phyloP scores from a whole-genome alignment of 2,113 vertebrate genomes.

The Oceanodroma tethys region DNA sequence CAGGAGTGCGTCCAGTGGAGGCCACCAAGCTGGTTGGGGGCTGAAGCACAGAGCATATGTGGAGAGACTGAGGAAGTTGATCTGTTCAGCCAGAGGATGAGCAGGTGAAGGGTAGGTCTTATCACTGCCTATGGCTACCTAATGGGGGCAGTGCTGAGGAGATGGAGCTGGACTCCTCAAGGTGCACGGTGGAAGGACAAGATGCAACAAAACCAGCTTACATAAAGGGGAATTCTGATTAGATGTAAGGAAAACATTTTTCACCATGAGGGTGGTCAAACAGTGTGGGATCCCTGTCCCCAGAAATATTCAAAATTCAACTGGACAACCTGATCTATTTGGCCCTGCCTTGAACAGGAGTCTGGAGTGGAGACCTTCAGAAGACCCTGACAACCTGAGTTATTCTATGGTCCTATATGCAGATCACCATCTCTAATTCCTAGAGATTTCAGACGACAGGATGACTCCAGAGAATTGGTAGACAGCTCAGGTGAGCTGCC shows the following conservation, averaged over 20 bases:
- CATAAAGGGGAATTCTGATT: neutral
- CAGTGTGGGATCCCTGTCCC: neutral
- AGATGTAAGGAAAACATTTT: neutral
- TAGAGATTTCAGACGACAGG: neutral
- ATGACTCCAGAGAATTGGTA: neutral
- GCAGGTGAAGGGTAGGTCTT: neutral
- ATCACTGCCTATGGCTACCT: neutral
- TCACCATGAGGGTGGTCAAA: neutral
- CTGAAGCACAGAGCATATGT: neutral
- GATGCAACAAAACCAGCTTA: neutral
- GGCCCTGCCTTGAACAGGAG: neutral
- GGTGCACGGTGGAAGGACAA: neutral
- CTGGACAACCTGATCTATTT: neutral
- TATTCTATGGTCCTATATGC: neutral
- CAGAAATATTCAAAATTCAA: neutral
- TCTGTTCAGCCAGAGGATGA: neutral
- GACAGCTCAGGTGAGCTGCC: neutral
- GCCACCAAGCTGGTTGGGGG: neutral
- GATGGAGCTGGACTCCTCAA: neutral
- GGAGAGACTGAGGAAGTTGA: neutral
- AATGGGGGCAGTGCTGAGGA: neutral
- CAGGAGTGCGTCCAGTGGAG: neutral
- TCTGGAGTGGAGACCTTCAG: neutral
- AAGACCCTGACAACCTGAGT: neutral
- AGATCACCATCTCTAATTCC: neutral